Evolutionary conservation across 2,888 invertebrate genomes (phyloP).

Genomic region (Himalopsyche japonica): DNA sequence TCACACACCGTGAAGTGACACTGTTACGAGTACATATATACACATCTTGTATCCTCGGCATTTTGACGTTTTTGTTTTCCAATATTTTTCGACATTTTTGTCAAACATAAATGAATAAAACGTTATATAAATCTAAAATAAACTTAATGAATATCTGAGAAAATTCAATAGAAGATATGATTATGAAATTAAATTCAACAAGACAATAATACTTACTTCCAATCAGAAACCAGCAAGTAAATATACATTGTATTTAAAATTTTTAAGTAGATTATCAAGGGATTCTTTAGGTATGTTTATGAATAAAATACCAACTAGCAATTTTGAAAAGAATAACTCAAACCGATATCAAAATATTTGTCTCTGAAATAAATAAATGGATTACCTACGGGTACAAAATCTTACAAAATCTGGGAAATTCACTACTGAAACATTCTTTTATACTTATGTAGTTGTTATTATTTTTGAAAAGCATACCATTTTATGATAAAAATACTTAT

Average conservation of each 20-base stretch:
- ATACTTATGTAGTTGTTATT: not conserved
- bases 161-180: too few species aligned
- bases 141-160: too few species aligned
- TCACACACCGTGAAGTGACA: not conserved
- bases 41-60: not conserved
- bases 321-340: not conserved
- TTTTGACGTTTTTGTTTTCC: not conserved
- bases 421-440: not conserved
- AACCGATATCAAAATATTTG: not conserved
- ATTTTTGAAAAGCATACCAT: not conserved
- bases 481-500: not conserved
- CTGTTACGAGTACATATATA: not conserved
- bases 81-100: not conserved
- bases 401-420: not conserved
- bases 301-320: not conserved
- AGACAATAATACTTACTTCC: too few species aligned
- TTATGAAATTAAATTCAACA: too few species aligned
- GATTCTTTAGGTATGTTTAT: too few species aligned
- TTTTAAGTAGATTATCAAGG: too few species aligned
- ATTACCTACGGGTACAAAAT: not conserved
- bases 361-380: not conserved
- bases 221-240: too few species aligned
- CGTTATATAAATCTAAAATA: too few species aligned
- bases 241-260: too few species aligned
- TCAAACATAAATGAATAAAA: too few species aligned